Evolutionary conservation across 2,888 invertebrate genomes (phyloP), one percentile per base, ranked within the genome.

Genomic region (Dynastes hyllus): DNA sequence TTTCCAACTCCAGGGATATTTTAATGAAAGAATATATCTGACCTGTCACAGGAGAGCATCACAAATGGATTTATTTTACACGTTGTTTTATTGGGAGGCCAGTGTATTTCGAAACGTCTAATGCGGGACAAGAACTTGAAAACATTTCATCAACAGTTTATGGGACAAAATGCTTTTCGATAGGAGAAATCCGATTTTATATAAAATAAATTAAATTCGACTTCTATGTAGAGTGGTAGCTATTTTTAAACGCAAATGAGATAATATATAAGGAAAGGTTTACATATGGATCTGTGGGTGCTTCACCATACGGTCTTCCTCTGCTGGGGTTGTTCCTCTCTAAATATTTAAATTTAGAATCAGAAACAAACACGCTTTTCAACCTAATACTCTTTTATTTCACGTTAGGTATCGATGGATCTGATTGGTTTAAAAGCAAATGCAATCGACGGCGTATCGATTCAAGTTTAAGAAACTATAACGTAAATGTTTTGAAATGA

Each of bases 321-420:
- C 65, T 65, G 73, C 63, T 65, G 78, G 73, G 73, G 70, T 73
- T 73, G 78, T 55, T 73, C 63, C 73, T 63, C 78, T 75, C 73
- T 78, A 73, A 75, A 65, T 55, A 71, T 78, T 78, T 78, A 78
- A 78, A 75, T 73, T 78, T 78, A 78, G 78, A 71, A 73, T 75
- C 37, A 71, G 71, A 78, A 73, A 78, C 78, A 78, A 78, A 78
- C 78, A 73, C 75, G 65, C 51, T 55, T 77, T 37, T 66, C 71
- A 78, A 78, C 73, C 71, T 73, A 66, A 78, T 78, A 78, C 73
- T 66, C 55, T 58, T 73, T 73, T 77, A 75, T 75, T 75, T 75
- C 50, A 75, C 73, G 61, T 61, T 75, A 75, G 73, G 73, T 75
- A 75, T 75, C 73, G 73, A 75, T 75, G 27, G 73, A 75, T 75